A percentile compares a stretch with the other conserved stretches of the same genome.
These are phyloP conservation scores for Scaptomyza reducta DNA, from an alignment of 2,888 invertebrate genomes.

Conservation along the genomic window DNA sequence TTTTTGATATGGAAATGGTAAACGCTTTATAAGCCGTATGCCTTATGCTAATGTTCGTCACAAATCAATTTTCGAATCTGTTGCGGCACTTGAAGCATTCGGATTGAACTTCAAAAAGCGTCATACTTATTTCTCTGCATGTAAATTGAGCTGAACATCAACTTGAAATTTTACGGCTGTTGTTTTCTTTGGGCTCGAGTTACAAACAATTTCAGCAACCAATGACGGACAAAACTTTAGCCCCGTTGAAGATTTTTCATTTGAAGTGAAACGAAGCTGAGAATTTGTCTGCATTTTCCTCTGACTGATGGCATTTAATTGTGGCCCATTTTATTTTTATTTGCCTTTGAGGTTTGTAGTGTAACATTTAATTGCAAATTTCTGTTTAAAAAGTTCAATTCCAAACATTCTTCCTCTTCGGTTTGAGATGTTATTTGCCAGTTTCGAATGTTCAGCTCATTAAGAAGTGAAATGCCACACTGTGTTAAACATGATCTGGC, in stretches of 20 bases:
- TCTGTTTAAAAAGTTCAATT: constrained; percentile 52
- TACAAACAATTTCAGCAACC: constrained; percentile 48
- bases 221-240: constrained; percentile 29
- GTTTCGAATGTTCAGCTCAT: constrained; percentile 61
- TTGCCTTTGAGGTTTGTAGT: constrained; percentile 73
- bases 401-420: constrained; percentile 1
- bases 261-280: constrained; percentile 52
- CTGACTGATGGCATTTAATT: constrained; percentile 54
- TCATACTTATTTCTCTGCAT: constrained; percentile 28
- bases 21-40: constrained; percentile 55
- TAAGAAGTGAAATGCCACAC: constrained; percentile 47
- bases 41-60: constrained; percentile 46
- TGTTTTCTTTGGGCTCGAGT: constrained; percentile 41
- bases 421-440: neutral
- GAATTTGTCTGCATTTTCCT: constrained; percentile 58
- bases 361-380: constrained; percentile 70
- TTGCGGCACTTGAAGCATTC: constrained; percentile 25
- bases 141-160: constrained; percentile 39
- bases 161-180: constrained; percentile 6
- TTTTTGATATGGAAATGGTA: constrained; percentile 38
- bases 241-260: constrained; percentile 59
- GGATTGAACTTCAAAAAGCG: constrained; percentile 61
- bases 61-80: constrained; percentile 41
- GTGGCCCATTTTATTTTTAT: constrained; percentile 61
- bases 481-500: constrained; percentile 9